These are phyloP conservation scores for Geodia barretti DNA, from an alignment of 37 sponge, comb jelly and placozoan species.

Conservation along the genomic window DNA sequence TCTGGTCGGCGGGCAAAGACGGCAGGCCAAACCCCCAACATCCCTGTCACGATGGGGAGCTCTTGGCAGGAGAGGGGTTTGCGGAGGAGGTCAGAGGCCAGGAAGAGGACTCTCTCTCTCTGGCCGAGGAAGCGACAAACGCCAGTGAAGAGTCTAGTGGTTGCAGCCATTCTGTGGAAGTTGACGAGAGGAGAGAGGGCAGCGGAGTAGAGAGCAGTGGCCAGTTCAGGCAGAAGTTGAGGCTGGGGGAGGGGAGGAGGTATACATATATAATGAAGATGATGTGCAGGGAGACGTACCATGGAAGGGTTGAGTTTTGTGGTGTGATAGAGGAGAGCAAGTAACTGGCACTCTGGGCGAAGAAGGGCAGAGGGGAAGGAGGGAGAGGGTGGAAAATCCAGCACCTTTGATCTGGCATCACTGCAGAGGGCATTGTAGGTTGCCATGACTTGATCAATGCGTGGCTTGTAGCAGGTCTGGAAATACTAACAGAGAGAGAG, in stretches of 20 bases:
- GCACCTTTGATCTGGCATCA: not conserved
- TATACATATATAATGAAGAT: too few species aligned
- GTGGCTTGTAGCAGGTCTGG: conserved; percentile 32
- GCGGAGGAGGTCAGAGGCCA: conserved; percentile 49
- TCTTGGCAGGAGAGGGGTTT: conserved; percentile 41
- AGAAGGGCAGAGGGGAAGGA: conserved; percentile 54
- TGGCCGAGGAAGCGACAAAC: conserved; percentile 54
- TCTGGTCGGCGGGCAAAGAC: conserved; percentile 11
- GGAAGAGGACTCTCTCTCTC: conserved; percentile 33
- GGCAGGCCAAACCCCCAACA: conserved; percentile 53
- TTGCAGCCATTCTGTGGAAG: conserved; percentile 40
- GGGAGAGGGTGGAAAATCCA: conserved; percentile 4
- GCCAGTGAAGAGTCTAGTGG: conserved; percentile 56
- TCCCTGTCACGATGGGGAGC: conserved; percentile 10
- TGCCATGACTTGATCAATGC: conserved; percentile 23
- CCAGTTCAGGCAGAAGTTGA: conserved; percentile 19
- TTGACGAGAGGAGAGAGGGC: conserved; percentile 19
- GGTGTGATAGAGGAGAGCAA: conserved; percentile 51
- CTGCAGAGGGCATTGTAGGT: conserved; percentile 17
- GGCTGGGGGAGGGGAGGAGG: conserved; percentile 6
- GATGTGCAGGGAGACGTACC: too few species aligned
- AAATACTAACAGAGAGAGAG: conserved; percentile 22
- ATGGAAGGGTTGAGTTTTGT: not conserved
- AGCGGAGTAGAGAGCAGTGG: conserved; percentile 30
- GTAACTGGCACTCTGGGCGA: conserved; percentile 54